A percentile compares a stretch with the other conserved stretches of the same genome.
These are phyloP conservation scores for Epinotia demarniana DNA, from an alignment of 2,888 invertebrate species.

Conservation along the genomic window DNA sequence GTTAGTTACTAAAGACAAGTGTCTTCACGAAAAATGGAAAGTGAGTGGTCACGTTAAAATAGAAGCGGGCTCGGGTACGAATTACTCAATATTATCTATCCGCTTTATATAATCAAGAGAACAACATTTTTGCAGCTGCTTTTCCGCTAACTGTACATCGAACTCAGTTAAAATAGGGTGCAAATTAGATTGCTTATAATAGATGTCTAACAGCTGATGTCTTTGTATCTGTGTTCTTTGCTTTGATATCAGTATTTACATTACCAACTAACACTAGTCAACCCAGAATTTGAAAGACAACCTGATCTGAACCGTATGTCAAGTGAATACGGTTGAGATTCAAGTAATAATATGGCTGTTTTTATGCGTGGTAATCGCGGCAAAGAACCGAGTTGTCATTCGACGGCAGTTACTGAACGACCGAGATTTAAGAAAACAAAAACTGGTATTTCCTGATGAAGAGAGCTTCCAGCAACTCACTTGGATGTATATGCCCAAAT, in stretches of 20 bases:
- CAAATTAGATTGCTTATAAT: conserved; percentile 9
- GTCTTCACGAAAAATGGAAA: too few relatives aligned
- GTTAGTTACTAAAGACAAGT: too few relatives aligned
- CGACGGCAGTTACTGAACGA: conserved; percentile 12
- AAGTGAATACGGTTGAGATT: conserved; percentile 1
- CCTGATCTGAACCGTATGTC: conserved; percentile 8
- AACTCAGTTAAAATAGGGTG: conserved; percentile 14
- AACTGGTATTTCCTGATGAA: neutral
- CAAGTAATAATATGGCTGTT: neutral
- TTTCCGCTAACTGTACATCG: neutral
- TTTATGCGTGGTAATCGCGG: conserved; percentile 6
- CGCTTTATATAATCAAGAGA: too few relatives aligned
- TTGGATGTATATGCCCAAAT: neutral
- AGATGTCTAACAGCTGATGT: conserved; percentile 16
- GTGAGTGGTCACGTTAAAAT: too few relatives aligned
- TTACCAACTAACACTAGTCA: conserved; percentile 12
- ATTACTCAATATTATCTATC: too few relatives aligned
- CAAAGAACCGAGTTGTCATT: neutral
- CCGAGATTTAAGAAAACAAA: conserved; percentile 23
- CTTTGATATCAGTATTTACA: conserved; percentile 12
- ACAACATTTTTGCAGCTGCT: neutral
- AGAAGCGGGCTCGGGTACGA: too few relatives aligned
- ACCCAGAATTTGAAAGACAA: conserved; percentile 4
- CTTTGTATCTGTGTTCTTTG: neutral
- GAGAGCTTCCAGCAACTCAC: neutral